A percentile compares a stretch with the other conserved stretches of the same genome.
Evolutionary conservation across 2,888 invertebrate genomes (phyloP).

Genomic region (Orthonychiurus folsomi): DNA sequence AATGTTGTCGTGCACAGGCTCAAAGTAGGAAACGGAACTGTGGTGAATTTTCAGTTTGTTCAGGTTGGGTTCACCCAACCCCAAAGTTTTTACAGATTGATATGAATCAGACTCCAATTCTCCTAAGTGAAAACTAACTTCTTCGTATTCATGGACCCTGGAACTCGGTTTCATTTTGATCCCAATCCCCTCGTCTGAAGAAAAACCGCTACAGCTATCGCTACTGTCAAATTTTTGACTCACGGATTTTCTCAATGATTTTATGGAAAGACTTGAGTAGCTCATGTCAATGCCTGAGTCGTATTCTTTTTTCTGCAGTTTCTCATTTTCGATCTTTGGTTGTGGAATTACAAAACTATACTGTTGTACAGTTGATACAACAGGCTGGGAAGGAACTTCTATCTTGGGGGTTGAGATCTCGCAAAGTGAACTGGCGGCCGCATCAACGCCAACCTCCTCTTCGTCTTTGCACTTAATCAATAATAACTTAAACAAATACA

Average conservation of each 20-base stretch:
- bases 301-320: conserved; percentile 9
- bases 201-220: conserved; percentile 10
- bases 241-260: conserved; percentile 9
- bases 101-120: conserved; percentile 17
- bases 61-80: conserved; percentile 19
- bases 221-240: conserved; percentile 13
- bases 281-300: conserved; percentile 13
- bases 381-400: not conserved
- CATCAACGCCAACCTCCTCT: conserved; percentile 19
- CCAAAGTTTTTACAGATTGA: conserved; percentile 21
- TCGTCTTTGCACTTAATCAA: conserved; percentile 10
- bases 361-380: not conserved
- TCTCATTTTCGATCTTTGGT: conserved; percentile 7
- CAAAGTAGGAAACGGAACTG: conserved; percentile 1
- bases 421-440: conserved; percentile 4
- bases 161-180: conserved; percentile 7
- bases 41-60: conserved; percentile 16
- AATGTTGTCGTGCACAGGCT: conserved; percentile 9
- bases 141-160: conserved; percentile 13
- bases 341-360: not conserved
- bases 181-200: not conserved
- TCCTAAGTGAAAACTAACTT: conserved; percentile 23
- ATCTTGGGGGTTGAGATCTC: not conserved
- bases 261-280: not conserved
- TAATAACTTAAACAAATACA: conserved; percentile 11